Conservation (phyloP, 2,797 vertebrate species). For the Macrochelys suwanniensis region DNA sequence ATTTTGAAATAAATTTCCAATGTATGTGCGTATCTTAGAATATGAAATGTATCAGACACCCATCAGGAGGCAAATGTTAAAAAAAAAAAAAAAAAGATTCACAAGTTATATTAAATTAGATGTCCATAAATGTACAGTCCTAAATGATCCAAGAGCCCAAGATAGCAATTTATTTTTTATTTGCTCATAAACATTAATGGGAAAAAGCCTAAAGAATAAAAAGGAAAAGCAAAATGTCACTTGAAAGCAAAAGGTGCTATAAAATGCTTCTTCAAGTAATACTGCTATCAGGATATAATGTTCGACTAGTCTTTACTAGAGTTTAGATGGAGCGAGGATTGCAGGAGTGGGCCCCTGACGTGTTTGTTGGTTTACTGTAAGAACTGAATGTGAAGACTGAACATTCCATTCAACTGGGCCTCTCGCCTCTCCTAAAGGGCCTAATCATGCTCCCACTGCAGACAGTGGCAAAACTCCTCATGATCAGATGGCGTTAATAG, state of each 20-base stretch:
- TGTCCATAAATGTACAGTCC: not conserved
- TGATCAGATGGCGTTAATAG: not conserved
- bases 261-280: not conserved
- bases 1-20: not conserved
- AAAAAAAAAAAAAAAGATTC: not conserved
- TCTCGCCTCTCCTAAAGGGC: not conserved
- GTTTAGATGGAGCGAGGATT: not conserved
- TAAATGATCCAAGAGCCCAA: slow-evolving; percentile 2
- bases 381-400: not conserved
- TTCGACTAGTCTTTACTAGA: not conserved
- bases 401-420: not conserved
- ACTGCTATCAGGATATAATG: not conserved
- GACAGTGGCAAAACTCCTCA: not conserved
- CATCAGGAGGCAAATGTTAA: not conserved
- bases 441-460: not conserved
- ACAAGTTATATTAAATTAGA: slow-evolving; percentile 16
- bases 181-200: slow-evolving; percentile 70
- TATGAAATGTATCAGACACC: not conserved
- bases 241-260: slow-evolving; percentile 4
- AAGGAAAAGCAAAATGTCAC: slow-evolving; percentile 6
- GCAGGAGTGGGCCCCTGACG: not conserved
- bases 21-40: not conserved
- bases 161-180: slow-evolving; percentile 67
- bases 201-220: slow-evolving; percentile 34
- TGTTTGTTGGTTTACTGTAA: not conserved